A percentile compares a stretch with the other conserved stretches of the same genome.
phyloP scores from a whole-genome alignment of 2,888 invertebrate genomes.

The Beris morrisii region DNA sequence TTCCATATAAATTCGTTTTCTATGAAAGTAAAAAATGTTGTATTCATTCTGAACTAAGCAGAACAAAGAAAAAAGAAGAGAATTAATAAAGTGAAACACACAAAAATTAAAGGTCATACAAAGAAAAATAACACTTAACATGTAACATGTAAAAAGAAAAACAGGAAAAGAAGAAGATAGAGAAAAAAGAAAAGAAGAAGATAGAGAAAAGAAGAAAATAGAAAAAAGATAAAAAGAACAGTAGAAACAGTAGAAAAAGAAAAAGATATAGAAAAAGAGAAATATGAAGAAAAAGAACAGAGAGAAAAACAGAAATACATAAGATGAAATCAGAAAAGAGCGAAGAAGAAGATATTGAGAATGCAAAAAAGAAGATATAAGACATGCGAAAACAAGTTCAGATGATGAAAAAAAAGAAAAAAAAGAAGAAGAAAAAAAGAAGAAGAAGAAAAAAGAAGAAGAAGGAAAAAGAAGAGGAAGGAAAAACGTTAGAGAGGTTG shows the following conservation, averaged over 20 bases:
- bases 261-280: slow-evolving; percentile 3
- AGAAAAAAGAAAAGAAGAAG: not conserved
- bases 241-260: slow-evolving; percentile 1
- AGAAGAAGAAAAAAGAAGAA: not conserved
- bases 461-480: slow-evolving; percentile 3
- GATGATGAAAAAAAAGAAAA: not conserved
- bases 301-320: not conserved
- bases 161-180: slow-evolving; percentile 4
- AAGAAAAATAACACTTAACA: slow-evolving; percentile 4
- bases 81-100: slow-evolving; percentile 1
- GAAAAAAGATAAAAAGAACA: not conserved
- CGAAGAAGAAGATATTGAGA: not conserved
- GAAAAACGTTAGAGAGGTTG: not conserved
- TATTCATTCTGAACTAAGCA: not conserved
- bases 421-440: not conserved
- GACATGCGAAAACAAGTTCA: not conserved
- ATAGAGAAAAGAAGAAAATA: not conserved
- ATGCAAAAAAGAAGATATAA: not conserved
- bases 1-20: no score
- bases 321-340: not conserved
- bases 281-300: slow-evolving; percentile 18
- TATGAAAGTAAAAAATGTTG: no score
- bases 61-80: slow-evolving; percentile 5
- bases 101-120: no score
- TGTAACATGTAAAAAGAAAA: not conserved